A percentile compares a stretch with the other conserved stretches of the same genome.
phyloP scores from a whole-genome alignment of 1,140 invertebrate species.

The Trachymyrmex septentrionalis region DNA sequence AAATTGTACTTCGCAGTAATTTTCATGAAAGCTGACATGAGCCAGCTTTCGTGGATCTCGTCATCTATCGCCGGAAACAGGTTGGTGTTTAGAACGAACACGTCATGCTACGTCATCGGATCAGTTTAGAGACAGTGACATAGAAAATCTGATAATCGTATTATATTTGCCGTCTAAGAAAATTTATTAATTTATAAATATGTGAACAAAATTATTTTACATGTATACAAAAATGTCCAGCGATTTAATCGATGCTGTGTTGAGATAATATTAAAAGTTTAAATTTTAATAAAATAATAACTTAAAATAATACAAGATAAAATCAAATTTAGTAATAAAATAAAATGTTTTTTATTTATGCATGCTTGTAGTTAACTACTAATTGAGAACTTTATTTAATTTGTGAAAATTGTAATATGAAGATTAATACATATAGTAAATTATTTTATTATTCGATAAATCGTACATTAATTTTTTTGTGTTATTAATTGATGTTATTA shows the following conservation, averaged over 20 bases:
- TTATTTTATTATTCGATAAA: background rate
- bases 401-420: background rate
- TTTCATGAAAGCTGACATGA: constrained; percentile 16
- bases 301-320: background rate
- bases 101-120: constrained; percentile 15
- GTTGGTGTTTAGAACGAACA: constrained; percentile 23
- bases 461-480: background rate
- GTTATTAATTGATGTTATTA: background rate
- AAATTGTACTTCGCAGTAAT: constrained; percentile 3
- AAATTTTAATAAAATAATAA: background rate
- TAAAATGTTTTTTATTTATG: background rate
- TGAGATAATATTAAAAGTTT: background rate
- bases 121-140: constrained; percentile 1
- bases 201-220: background rate
- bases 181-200: background rate
- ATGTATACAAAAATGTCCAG: background rate
- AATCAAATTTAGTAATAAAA: constrained; percentile 1
- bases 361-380: background rate
- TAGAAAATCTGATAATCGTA: background rate
- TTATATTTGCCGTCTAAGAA: background rate
- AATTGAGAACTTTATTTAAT: background rate
- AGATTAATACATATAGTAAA: background rate
- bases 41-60: constrained; percentile 17
- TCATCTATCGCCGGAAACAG: constrained; percentile 15
- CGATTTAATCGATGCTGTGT: no score